Evolutionary conservation across 2,797 vertebrate genomes (phyloP), one percentile per base, ranked within the genome.

Genomic region (Notoglanidium macrostoma): DNA sequence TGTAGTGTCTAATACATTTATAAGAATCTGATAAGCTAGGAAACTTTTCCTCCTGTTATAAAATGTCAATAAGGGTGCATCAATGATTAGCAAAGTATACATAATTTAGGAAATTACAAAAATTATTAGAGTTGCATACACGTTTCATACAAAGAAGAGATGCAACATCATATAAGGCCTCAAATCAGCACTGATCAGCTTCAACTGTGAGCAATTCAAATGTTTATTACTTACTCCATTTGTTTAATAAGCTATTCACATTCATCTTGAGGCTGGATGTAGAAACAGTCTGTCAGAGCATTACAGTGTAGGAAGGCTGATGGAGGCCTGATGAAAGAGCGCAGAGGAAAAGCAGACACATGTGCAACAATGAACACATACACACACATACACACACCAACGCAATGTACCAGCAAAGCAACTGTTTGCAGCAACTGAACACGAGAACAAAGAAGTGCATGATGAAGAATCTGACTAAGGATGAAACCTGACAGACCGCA

Each of bases 161-260:
- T 73, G 26, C 35, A 73, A 26, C 32, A 35, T 49, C 70, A 46
- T 26, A 73, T 12, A 46, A 54, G 46, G 29, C 32, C 32, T 79
- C 11, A 79, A 59, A 44, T 80, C 54, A 35, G 35, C 29, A 55
- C 51, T 32, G 26, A 77, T 51, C 54, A 79, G 5, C 29, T 35
- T 11, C 55, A 40, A 26, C 0, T 59, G 77, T 57, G 77, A 40
- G 19, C 78, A 49, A 65, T 63, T 81, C 26, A 81, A 49, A 23
- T 32, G 19, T 81, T 17, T 49, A 57, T 90, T 95, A 96, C 95
- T 96, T 95, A 96, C 95, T 95, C 94, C 94, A 95, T 76, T 94
- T 93, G 94, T 94, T 95, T 92, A 95, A 90, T 93, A 95, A 92
- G 92, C 92, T 96, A 96, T 95, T 96, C 94, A 95, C 94, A 89